Base-by-base conservation (phyloP, 2,888 invertebrate species). In the Crepidodera aurea region DNA sequence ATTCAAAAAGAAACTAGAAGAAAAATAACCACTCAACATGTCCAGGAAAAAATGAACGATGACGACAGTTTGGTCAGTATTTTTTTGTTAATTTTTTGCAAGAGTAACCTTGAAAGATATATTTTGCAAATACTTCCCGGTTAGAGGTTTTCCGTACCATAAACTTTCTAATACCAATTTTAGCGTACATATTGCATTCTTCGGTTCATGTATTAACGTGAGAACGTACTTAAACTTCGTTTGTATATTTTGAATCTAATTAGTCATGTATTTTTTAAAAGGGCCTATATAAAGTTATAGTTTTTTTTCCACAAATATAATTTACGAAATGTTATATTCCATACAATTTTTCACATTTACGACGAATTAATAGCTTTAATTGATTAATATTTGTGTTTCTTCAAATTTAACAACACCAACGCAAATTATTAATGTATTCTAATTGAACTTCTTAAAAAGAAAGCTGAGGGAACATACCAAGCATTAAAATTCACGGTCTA, bases 31-130 rank as follows among this genome's bases (percentile, higher is more conserved):
- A 37, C 65, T 69, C 79, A 86, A 83, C 85, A 88, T 88, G 88
- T 83, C 85, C 83, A 85, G 85, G 83, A 87, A 87, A 87, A 85
- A 86, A 88, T 88, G 88, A 88, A 84, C 84, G 88, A 88, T 88
- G 88, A 86, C 77, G 88, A 88, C 84, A 87, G 87, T 85, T 87
- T 88, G 88, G 88, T 88, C 81, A 82, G 82, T 82, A 80, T 75
- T 66, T 65, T n/a, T 69, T 68, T 69, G 69, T 61, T 62, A 64
- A 27, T 56, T 53, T 51, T 61, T 67, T 51, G 22, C 1, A 46
- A 46, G 16, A 10, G 6, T 60, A 16, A 32, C 53, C 53, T 64
- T 60, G 60, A 48, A 61, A 18, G 60, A 34, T 44, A 39, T 56
- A 51, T 57, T 57, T 46, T 22, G 22, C 22, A 51, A 37, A 15